A percentile compares a stretch with the other conserved stretches of the same genome.
These are phyloP conservation scores for Drosophila percnosoma DNA, from an alignment of 2,888 invertebrate genomes.

Conservation along the genomic window DNA sequence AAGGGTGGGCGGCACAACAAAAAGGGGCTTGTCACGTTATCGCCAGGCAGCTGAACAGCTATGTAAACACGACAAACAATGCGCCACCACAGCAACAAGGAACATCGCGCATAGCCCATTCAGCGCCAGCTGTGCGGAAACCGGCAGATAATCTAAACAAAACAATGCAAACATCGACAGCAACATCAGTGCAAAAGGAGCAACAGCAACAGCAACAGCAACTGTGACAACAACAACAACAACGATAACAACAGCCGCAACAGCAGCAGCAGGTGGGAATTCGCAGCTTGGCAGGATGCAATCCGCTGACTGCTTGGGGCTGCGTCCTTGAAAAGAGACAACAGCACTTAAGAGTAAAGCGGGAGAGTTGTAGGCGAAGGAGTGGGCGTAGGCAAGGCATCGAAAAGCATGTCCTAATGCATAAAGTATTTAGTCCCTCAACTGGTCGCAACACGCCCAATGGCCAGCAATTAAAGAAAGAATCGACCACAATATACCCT, in stretches of 20 bases:
- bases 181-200: constrained; percentile 5
- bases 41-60: constrained; percentile 32
- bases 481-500: constrained; percentile 3
- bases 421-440: constrained; percentile 33
- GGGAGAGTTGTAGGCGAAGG: neutral
- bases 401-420: constrained; percentile 46
- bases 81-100: constrained; percentile 5
- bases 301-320: constrained; percentile 14
- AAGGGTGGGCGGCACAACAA: neutral
- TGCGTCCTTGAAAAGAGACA: constrained; percentile 18
- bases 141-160: constrained; percentile 60
- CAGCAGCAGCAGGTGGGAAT: constrained; percentile 11
- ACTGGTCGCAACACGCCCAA: constrained; percentile 5
- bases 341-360: constrained; percentile 28
- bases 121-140: constrained; percentile 61
- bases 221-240: neutral
- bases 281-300: constrained; percentile 22
- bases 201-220: constrained; percentile 1
- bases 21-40: neutral
- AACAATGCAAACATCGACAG: constrained; percentile 41
- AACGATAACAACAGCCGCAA: constrained; percentile 8
- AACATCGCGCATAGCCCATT: constrained; percentile 39
- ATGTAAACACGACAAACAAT: constrained; percentile 39
- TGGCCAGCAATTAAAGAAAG: neutral
- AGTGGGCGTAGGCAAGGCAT: neutral